phyloP scores from a whole-genome alignment of 2,888 invertebrate genomes.

The Lathronympha strigana region DNA sequence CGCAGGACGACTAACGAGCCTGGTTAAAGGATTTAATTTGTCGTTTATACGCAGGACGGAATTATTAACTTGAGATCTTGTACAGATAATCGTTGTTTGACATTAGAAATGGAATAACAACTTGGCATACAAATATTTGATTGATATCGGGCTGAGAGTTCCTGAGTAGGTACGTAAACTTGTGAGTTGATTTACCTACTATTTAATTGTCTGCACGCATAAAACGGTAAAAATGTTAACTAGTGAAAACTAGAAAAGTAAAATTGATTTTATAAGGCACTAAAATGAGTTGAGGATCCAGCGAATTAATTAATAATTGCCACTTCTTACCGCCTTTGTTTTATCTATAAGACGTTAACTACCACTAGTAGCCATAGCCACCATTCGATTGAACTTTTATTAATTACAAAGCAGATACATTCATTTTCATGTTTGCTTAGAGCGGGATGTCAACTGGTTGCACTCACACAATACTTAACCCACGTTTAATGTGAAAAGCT shows the following conservation, averaged over 20 bases:
- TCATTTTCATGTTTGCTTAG: not conserved
- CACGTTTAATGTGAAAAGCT: not conserved
- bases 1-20: constrained; percentile 58
- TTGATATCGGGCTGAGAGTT: constrained; percentile 3
- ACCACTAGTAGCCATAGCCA: too few species aligned
- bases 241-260: too few species aligned
- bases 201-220: too few species aligned
- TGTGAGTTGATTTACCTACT: too few species aligned
- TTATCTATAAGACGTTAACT: too few species aligned
- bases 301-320: too few species aligned
- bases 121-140: constrained; percentile 7
- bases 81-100: not conserved
- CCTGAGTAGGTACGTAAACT: not conserved
- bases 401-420: not conserved
- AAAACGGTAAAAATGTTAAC: too few species aligned
- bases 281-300: too few species aligned
- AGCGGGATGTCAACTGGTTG: constrained; percentile 1
- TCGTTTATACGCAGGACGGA: constrained; percentile 17
- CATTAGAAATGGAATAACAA: not conserved
- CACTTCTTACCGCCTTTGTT: too few species aligned
- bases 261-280: too few species aligned
- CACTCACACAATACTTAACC: not conserved
- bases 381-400: too few species aligned
- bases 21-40: constrained; percentile 28
- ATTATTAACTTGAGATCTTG: constrained; percentile 16